Conservation (phyloP, 92 coral and sea anemone species). For the Palythoa heliodiscus region DNA sequence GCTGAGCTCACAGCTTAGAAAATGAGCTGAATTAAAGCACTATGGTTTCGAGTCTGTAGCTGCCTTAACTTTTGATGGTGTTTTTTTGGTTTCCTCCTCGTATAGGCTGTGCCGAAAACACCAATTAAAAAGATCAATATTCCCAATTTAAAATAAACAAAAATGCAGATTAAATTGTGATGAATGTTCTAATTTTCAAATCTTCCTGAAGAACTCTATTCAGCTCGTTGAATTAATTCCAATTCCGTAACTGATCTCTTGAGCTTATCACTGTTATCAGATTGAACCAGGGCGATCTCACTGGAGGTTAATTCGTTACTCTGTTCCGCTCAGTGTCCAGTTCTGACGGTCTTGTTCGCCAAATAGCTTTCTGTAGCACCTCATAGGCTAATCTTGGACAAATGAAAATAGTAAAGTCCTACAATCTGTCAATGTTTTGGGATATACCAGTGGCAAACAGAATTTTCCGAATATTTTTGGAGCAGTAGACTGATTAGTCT, state of each 20-base stretch:
- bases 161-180: not conserved
- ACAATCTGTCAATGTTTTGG: too few relatives aligned
- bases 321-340: not conserved
- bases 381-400: too few relatives aligned
- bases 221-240: not conserved
- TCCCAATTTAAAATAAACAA: not conserved
- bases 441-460: too few relatives aligned
- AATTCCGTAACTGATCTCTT: not conserved
- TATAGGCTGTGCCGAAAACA: not conserved
- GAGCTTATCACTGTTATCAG: not conserved
- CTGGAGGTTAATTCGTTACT: not conserved
- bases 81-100: not conserved
- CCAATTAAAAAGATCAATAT: too few relatives aligned
- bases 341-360: too few relatives aligned
- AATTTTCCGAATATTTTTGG: too few relatives aligned
- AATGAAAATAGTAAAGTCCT: too few relatives aligned
- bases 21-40: not conserved
- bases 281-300: not conserved
- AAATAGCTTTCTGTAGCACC: too few relatives aligned
- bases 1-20: not conserved
- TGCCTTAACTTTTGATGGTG: not conserved
- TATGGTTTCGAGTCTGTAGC: not conserved
- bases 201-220: not conserved
- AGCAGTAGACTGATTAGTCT: too few relatives aligned
- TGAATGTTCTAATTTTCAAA: not conserved